Evolutionary conservation across 2,113 vertebrate species (phyloP).

Genomic region (Oryzias celebensis): DNA sequence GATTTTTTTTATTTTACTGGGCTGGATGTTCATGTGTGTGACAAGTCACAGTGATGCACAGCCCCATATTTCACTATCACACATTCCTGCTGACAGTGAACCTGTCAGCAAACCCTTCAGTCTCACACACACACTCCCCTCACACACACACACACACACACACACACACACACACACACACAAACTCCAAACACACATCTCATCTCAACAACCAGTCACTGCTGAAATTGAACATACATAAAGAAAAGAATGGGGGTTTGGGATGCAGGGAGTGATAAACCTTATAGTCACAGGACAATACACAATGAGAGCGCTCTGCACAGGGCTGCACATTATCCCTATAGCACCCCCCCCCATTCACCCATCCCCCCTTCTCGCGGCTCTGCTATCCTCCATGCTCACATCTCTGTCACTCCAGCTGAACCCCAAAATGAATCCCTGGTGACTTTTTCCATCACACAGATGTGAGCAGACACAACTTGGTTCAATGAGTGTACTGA

Average conservation of each 20-base stretch:
- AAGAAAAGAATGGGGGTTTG: constrained; percentile 35
- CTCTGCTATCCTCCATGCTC: constrained; percentile 19
- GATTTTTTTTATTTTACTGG: constrained; percentile 1
- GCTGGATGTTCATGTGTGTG: constrained; percentile 30
- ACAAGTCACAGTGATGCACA: constrained; percentile 46
- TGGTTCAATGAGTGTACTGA: constrained; percentile 4
- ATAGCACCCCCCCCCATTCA: constrained; percentile 28
- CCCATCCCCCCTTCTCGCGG: constrained; percentile 31
- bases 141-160: constrained; percentile 14
- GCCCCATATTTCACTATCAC: constrained; percentile 49
- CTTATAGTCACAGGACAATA: constrained; percentile 55
- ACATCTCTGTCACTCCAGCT: constrained; percentile 30
- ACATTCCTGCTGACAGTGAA: constrained; percentile 64
- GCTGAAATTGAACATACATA: constrained; percentile 39
- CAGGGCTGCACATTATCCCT: constrained; percentile 37
- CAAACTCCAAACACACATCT: neutral
- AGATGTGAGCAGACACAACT: constrained; percentile 33
- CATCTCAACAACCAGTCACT: constrained; percentile 30
- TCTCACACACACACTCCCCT: constrained; percentile 10
- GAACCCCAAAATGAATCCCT: constrained; percentile 58
- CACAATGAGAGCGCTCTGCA: constrained; percentile 37
- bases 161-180: constrained; percentile 16
- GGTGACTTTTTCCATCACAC: constrained; percentile 34
- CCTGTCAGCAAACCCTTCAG: constrained; percentile 48
- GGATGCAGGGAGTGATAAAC: constrained; percentile 47